phyloP scores from a whole-genome alignment of 2,888 invertebrate species.

The Athalia circularis region DNA sequence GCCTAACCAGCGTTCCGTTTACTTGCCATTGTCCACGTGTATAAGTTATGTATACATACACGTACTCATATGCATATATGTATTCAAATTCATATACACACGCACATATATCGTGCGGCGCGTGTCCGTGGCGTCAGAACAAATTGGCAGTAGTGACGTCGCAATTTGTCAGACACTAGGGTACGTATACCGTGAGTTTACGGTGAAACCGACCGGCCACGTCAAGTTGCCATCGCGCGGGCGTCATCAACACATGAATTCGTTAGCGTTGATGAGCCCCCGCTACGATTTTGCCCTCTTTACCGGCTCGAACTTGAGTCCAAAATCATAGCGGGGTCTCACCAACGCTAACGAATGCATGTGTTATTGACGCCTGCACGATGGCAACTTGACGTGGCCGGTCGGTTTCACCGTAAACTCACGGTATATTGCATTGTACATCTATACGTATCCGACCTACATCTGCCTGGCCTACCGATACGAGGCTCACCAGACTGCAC shows the following conservation, averaged over 20 bases:
- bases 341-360: too few species aligned
- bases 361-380: too few species aligned
- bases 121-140: constrained; percentile 62
- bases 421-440: neutral
- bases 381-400: too few species aligned
- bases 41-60: neutral
- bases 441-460: neutral
- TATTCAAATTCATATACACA: neutral
- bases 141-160: constrained; percentile 71
- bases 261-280: too few species aligned
- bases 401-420: too few species aligned
- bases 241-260: too few species aligned
- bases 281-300: too few species aligned
- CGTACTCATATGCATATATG: neutral
- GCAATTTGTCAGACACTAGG: constrained; percentile 69
- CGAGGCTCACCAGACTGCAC: neutral
- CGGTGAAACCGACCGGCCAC: too few species aligned
- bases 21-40: neutral
- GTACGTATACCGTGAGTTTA: constrained; percentile 12
- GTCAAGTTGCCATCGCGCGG: too few species aligned
- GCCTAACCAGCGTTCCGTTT: neutral
- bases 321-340: too few species aligned
- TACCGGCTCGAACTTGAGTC: too few species aligned
- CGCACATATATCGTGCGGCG: neutral
- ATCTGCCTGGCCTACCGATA: too few species aligned